Conservation (phyloP, 2,888 invertebrate genomes). For the Amiota mariae region DNA sequence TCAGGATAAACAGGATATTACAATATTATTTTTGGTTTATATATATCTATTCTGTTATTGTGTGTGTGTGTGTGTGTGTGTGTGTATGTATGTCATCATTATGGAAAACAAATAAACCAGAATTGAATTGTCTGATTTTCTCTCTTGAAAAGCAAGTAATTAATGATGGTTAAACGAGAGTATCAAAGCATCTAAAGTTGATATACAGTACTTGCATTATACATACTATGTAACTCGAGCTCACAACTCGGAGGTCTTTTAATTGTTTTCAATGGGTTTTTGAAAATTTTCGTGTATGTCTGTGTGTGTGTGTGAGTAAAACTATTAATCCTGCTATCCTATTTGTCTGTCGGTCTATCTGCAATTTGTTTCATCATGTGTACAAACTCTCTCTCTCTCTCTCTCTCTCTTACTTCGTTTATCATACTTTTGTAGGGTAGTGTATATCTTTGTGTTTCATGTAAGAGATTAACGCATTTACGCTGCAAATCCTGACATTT, state of each 20-base stretch:
- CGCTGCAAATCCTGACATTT: conserved; percentile 57
- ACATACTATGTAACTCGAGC: background rate
- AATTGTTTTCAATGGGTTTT: background rate
- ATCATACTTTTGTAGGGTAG: too few relatives aligned
- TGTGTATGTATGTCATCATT: too few relatives aligned
- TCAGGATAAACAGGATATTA: background rate
- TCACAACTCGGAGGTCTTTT: background rate
- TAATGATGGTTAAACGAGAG: background rate
- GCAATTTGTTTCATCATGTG: background rate
- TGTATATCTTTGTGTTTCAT: background rate
- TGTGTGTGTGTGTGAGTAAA: background rate
- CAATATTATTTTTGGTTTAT: background rate
- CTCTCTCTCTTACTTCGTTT: too few relatives aligned
- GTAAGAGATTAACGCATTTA: conserved; percentile 63
- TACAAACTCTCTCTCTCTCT: too few relatives aligned
- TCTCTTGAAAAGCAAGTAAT: background rate
- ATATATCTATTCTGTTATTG: background rate
- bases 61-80: background rate
- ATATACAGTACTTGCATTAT: too few relatives aligned
- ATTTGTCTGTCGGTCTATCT: background rate
- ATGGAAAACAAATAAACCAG: background rate
- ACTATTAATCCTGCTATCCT: background rate
- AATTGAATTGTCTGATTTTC: background rate
- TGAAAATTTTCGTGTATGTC: background rate
- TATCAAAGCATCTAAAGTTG: too few relatives aligned